These are phyloP conservation scores for Scelioninae gen. 2 DNA, from an alignment of 2,888 invertebrate species.

Conservation along the genomic window DNA sequence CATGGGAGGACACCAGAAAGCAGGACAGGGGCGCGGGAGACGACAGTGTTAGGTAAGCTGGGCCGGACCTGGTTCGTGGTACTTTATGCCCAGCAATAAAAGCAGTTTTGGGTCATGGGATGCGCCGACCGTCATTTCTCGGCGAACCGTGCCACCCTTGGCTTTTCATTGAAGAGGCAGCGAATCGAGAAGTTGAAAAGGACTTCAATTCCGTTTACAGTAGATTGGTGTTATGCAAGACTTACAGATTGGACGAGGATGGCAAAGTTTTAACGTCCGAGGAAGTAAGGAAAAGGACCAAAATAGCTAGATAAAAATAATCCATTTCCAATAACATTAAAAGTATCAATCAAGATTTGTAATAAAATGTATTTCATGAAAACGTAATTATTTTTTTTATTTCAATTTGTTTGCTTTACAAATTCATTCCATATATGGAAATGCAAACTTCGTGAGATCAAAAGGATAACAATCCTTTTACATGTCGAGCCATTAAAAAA, in stretches of 20 bases:
- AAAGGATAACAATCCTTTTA: no score
- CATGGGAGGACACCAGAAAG: constrained; percentile 96
- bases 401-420: no score
- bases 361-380: no score
- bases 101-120: constrained; percentile 95
- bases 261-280: constrained; percentile 99
- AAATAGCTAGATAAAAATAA: neutral
- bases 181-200: constrained; percentile 96
- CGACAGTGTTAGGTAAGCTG: constrained; percentile 96
- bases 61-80: constrained; percentile 97
- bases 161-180: constrained; percentile 98
- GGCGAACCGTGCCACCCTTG: constrained; percentile 98
- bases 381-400: no score
- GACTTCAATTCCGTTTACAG: constrained; percentile 99
- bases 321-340: neutral
- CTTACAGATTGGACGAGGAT: constrained; percentile 98
- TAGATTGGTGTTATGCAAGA: constrained; percentile 96
- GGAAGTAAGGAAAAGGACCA: constrained; percentile 79
- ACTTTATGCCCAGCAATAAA: constrained; percentile 95
- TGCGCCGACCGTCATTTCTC: constrained; percentile 90
- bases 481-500: no score
- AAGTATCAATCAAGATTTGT: no score
- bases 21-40: constrained; percentile 95
- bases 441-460: no score
- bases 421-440: no score